Evolutionary conservation across 1,140 invertebrate genomes (phyloP).

Genomic region (Lepidurus apus): DNA sequence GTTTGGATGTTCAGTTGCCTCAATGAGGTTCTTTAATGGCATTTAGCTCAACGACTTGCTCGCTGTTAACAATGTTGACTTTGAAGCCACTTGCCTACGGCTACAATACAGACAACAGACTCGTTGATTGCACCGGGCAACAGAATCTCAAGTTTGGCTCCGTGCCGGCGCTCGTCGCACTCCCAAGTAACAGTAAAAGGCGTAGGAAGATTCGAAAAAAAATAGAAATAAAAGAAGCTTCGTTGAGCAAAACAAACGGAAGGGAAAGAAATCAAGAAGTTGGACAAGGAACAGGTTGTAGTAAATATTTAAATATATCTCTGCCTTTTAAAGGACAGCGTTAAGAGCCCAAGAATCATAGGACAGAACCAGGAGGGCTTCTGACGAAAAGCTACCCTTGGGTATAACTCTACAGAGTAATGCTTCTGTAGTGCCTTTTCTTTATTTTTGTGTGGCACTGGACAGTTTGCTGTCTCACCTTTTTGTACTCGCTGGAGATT

Average conservation of each 20-base stretch:
- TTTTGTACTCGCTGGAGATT: neutral
- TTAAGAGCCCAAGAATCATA: neutral
- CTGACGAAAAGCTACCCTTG: neutral
- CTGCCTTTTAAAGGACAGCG: neutral
- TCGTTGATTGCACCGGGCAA: neutral
- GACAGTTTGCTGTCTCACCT: neutral
- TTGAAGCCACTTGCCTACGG: neutral
- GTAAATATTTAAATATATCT: neutral
- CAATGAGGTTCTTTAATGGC: neutral
- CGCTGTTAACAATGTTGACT: neutral
- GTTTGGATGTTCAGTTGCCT: neutral
- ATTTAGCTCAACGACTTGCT: neutral
- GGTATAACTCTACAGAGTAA: no score
- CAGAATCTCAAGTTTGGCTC: neutral
- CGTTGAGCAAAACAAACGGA: neutral
- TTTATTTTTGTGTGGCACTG: no score
- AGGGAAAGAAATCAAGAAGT: neutral
- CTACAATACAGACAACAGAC: neutral
- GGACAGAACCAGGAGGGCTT: neutral
- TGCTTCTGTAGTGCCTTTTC: no score
- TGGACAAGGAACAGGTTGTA: neutral
- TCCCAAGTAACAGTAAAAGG: neutral
- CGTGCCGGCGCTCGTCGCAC: neutral
- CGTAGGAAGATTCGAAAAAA: neutral
- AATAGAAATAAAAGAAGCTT: neutral